A percentile compares a stretch with the other conserved stretches of the same genome.
Evolutionary conservation across 2,113 vertebrate genomes (phyloP).

Genomic region (Acinonyx jubatus): DNA sequence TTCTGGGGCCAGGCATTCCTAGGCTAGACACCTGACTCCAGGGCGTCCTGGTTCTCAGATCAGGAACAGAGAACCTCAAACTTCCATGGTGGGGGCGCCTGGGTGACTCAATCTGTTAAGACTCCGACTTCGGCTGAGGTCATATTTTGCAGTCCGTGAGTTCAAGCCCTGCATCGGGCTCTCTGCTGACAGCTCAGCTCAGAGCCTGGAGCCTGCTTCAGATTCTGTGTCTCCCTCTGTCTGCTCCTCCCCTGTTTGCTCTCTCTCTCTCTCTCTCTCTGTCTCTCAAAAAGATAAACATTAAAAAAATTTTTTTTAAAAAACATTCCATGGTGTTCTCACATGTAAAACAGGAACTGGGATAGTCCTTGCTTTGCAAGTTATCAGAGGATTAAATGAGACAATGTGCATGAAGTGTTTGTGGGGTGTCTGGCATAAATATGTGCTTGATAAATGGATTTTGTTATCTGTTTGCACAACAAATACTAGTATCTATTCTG

Average conservation of each 20-base stretch:
- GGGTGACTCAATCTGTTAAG: too few relatives aligned
- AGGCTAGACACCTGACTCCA: neutral
- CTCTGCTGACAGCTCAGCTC: too few relatives aligned
- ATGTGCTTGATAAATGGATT: neutral
- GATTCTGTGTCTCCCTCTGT: too few relatives aligned
- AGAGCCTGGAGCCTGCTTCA: too few relatives aligned
- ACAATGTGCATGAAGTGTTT: neutral
- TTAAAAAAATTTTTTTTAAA: too few relatives aligned
- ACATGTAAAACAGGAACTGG: neutral
- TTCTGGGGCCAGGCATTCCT: neutral
- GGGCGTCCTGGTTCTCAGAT: neutral
- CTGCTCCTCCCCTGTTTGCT: too few relatives aligned
- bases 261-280: too few relatives aligned
- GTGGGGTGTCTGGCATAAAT: neutral
- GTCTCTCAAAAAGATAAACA: too few relatives aligned
- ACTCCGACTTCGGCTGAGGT: too few relatives aligned
- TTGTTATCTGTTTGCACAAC: slow-evolving; percentile 33
- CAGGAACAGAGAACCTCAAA: neutral
- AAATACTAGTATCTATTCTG: slow-evolving; percentile 50
- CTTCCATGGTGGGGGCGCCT: neutral
- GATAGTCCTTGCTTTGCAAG: neutral
- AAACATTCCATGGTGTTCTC: neutral
- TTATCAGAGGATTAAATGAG: neutral
- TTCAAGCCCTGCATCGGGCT: too few relatives aligned
- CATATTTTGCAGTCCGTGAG: too few relatives aligned